These are phyloP conservation scores for Chesias legatella DNA, from an alignment of 2,888 invertebrate species.

Conservation along the genomic window DNA sequence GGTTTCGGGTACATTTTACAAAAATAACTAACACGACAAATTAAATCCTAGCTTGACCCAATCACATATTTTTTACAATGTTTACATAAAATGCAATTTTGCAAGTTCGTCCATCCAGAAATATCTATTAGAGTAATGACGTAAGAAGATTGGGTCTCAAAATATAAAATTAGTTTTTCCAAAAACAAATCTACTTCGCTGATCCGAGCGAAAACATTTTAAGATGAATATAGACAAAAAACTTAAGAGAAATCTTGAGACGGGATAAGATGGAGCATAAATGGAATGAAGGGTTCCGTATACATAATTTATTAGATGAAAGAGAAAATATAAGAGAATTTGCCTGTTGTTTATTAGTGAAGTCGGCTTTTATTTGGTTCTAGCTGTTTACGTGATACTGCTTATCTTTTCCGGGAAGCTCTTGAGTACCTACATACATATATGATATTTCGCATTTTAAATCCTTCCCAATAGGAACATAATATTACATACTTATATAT, in stretches of 20 bases:
- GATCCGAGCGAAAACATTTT: slow-evolving; percentile 35
- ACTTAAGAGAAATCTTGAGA: slow-evolving; percentile 34
- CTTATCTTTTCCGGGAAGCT: no score
- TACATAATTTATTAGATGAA: slow-evolving; percentile 18
- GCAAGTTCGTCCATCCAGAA: slow-evolving; percentile 9
- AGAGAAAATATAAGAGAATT: slow-evolving; percentile 5
- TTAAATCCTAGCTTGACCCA: no score
- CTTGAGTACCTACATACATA: no score
- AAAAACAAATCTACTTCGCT: slow-evolving; percentile 43
- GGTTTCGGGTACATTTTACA: no score
- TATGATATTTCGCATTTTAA: no score
- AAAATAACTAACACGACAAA: no score
- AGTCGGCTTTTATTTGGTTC: slow-evolving; percentile 1
- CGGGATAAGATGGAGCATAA: slow-evolving; percentile 8
- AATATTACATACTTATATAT: no score
- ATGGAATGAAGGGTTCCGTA: slow-evolving; percentile 30
- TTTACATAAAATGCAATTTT: slow-evolving; percentile 6
- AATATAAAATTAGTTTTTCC: slow-evolving; percentile 42
- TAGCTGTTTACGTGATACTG: neutral
- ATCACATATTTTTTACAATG: neutral
- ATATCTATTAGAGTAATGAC: slow-evolving; percentile 26
- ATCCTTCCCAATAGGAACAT: no score
- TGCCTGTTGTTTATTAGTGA: slow-evolving; percentile 10
- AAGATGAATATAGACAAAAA: slow-evolving; percentile 43
- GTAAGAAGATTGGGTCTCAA: slow-evolving; percentile 36